Conservation (phyloP, 2,797 vertebrate genomes). For the Parotocinclus haroldoi region DNA sequence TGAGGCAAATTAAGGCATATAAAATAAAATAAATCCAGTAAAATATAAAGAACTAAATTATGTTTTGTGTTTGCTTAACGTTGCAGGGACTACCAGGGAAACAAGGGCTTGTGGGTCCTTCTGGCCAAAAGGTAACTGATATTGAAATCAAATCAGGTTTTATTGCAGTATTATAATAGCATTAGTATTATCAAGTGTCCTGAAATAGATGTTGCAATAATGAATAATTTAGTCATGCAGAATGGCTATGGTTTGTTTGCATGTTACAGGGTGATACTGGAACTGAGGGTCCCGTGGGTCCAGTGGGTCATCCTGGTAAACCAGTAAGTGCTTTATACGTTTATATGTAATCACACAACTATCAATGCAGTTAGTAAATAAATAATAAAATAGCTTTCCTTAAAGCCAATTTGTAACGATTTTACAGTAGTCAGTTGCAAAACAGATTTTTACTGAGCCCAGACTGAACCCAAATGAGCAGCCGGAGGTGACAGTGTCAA, state of each 20-base stretch:
- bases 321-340: conserved; percentile 57
- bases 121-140: conserved; percentile 67
- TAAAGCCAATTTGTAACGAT: too few species aligned
- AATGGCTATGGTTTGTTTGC: conserved; percentile 21
- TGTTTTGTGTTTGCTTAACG: not conserved
- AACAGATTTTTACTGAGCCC: too few species aligned
- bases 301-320: conserved; percentile 72
- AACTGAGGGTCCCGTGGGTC: conserved; percentile 61
- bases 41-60: not conserved
- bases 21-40: not conserved
- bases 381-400: not conserved
- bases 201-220: too few species aligned
- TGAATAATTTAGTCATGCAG: not conserved
- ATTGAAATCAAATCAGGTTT: not conserved
- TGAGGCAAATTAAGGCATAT: too few species aligned
- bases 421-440: too few species aligned
- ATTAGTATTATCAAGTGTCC: too few species aligned
- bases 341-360: too few species aligned
- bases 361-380: not conserved
- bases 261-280: conserved; percentile 67
- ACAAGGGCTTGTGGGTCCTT: conserved; percentile 62
- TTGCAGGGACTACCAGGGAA: conserved; percentile 74
- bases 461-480: too few species aligned
- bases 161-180: too few species aligned
- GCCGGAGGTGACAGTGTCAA: too few species aligned